Evolutionary conservation across 35 echinoderm and acorn worm genomes (phyloP).

Genomic region (Acanthaster planci): DNA sequence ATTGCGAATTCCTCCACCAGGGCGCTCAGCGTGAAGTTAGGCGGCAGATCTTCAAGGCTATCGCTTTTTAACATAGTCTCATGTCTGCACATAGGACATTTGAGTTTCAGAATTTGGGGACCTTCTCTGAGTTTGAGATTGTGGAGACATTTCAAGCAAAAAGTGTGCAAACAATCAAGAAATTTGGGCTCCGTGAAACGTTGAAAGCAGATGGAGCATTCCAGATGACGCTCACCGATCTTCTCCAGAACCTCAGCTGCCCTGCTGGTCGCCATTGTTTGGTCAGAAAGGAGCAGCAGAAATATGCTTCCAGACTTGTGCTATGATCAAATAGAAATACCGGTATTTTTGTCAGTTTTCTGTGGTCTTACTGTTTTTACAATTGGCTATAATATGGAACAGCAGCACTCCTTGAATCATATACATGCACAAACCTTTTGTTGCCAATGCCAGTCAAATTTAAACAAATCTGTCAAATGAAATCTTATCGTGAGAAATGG

Average conservation of each 20-base stretch:
- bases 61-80: not conserved
- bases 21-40: not conserved
- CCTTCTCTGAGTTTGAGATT: not conserved
- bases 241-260: not conserved
- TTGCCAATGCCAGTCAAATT: too few relatives aligned
- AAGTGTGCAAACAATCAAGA: slow-evolving; percentile 8
- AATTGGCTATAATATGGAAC: too few relatives aligned
- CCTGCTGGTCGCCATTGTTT: not conserved
- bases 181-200: slow-evolving; percentile 1
- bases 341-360: too few relatives aligned
- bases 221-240: not conserved
- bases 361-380: too few relatives aligned
- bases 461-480: too few relatives aligned
- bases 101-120: not conserved
- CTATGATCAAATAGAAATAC: too few relatives aligned
- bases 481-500: too few relatives aligned
- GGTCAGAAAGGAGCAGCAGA: too few relatives aligned
- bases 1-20: not conserved
- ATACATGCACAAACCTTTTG: too few relatives aligned
- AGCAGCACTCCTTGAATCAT: too few relatives aligned
- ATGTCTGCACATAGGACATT: not conserved
- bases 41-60: not conserved
- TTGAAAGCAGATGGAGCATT: not conserved
- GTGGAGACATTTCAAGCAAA: slow-evolving; percentile 3
- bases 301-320: too few relatives aligned